Percentiles rank a stretch among this genome's conserved stretches.
These are phyloP conservation scores for Aricia agestis DNA, from an alignment of 1,140 invertebrate genomes.

Conservation along the genomic window DNA sequence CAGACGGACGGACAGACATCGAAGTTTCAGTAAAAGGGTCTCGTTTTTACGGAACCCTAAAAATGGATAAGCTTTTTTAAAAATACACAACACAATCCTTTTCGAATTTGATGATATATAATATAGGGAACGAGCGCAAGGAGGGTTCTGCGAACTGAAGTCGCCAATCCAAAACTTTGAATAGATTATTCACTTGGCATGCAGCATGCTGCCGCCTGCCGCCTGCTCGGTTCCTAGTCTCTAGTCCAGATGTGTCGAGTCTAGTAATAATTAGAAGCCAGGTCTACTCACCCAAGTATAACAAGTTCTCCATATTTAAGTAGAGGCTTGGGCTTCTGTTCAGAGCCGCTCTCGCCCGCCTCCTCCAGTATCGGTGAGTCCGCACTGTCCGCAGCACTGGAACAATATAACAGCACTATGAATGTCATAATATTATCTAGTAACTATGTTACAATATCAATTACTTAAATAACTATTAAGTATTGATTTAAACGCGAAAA, in stretches of 20 bases:
- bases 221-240: too few relatives aligned
- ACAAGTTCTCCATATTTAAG: conserved; percentile 95
- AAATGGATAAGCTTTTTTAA: too few relatives aligned
- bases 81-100: neutral
- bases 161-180: too few relatives aligned
- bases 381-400: conserved; percentile 82
- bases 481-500: neutral
- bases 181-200: too few relatives aligned
- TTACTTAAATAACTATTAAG: neutral
- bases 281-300: conserved; percentile 88
- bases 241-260: too few relatives aligned
- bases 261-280: too few relatives aligned
- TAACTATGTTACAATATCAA: neutral
- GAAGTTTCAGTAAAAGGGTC: too few relatives aligned
- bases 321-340: conserved; percentile 82
- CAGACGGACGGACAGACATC: too few relatives aligned
- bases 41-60: too few relatives aligned
- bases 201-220: too few relatives aligned
- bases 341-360: conserved; percentile 80
- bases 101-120: neutral
- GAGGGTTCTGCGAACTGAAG: too few relatives aligned
- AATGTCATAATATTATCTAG: neutral
- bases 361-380: conserved; percentile 83
- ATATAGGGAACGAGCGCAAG: too few relatives aligned
- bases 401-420: conserved; percentile 44